These are phyloP conservation scores for Idaea dimidiata DNA, from an alignment of 2,888 invertebrate genomes.

Conservation along the genomic window DNA sequence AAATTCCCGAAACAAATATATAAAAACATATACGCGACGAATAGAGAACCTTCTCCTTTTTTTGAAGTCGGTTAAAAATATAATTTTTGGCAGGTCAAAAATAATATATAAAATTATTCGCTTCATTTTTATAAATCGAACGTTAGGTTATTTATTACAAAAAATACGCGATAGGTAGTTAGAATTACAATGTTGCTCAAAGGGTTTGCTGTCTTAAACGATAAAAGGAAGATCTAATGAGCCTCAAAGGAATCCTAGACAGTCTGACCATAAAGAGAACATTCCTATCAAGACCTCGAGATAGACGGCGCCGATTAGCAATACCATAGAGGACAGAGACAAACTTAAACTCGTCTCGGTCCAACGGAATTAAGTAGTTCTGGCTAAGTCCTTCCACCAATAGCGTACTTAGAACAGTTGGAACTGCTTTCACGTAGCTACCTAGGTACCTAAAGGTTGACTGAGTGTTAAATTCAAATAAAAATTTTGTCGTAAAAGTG, in stretches of 20 bases:
- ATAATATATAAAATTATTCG: too few relatives aligned
- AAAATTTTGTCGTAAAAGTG: conserved; percentile 47
- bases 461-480: conserved; percentile 46
- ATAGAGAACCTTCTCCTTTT: too few relatives aligned
- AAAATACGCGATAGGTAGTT: too few relatives aligned
- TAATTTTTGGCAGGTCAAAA: too few relatives aligned
- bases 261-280: conserved; percentile 15
- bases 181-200: background rate
- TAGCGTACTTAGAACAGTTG: conserved; percentile 19
- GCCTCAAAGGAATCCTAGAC: conserved; percentile 18
- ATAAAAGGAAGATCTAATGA: conserved; percentile 25
- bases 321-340: conserved; percentile 10
- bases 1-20: too few relatives aligned
- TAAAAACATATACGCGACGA: too few relatives aligned
- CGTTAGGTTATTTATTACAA: too few relatives aligned
- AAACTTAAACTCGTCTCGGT: conserved; percentile 3
- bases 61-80: too few relatives aligned
- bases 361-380: conserved; percentile 13
- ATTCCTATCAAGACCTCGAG: conserved; percentile 17
- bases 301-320: conserved; percentile 18
- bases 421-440: conserved; percentile 29
- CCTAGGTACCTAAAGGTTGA: conserved; percentile 32
- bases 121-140: too few relatives aligned
- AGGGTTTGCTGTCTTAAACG: background rate
- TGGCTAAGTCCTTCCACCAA: conserved; percentile 5